Conservation (phyloP, 2,888 invertebrate species). For the Taphrorychus bicolor region DNA sequence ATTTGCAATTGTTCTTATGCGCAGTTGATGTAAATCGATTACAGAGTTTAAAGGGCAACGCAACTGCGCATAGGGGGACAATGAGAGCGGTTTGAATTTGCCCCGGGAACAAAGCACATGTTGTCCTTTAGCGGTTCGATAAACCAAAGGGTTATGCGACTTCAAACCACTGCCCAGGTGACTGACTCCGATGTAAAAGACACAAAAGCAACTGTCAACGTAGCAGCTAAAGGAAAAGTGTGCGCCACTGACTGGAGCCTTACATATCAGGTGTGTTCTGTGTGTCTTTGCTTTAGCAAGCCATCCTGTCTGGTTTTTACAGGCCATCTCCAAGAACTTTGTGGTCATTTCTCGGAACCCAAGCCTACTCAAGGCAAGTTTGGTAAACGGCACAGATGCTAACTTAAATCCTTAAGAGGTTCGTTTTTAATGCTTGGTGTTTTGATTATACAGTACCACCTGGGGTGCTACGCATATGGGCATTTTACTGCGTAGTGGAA, state of each 20-base stretch:
- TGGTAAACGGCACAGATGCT: constrained; percentile 41
- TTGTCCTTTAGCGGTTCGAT: too few relatives aligned
- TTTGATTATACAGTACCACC: constrained; percentile 40
- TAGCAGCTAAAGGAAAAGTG: neutral
- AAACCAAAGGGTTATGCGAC: too few relatives aligned
- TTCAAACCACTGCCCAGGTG: too few relatives aligned
- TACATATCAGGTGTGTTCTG: constrained; percentile 38
- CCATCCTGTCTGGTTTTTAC: constrained; percentile 48
- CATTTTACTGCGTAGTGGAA: constrained; percentile 30
- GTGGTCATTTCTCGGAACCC: constrained; percentile 53
- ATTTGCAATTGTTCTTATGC: too few relatives aligned
- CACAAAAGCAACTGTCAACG: neutral
- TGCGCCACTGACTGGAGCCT: constrained; percentile 31
- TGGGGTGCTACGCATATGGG: constrained; percentile 29
- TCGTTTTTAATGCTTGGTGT: constrained; percentile 37
- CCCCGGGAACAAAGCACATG: too few relatives aligned
- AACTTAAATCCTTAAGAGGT: constrained; percentile 40
- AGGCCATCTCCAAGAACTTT: constrained; percentile 52
- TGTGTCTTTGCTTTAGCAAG: constrained; percentile 42
- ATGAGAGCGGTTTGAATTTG: too few relatives aligned
- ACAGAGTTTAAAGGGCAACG: too few relatives aligned
- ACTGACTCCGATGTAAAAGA: neutral
- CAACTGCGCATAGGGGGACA: too few relatives aligned
- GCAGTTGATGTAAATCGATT: too few relatives aligned
- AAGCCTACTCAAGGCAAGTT: constrained; percentile 45